These are phyloP conservation scores for Yasuhikotakia modesta DNA, from an alignment of 2,797 vertebrate genomes.

Conservation along the genomic window DNA sequence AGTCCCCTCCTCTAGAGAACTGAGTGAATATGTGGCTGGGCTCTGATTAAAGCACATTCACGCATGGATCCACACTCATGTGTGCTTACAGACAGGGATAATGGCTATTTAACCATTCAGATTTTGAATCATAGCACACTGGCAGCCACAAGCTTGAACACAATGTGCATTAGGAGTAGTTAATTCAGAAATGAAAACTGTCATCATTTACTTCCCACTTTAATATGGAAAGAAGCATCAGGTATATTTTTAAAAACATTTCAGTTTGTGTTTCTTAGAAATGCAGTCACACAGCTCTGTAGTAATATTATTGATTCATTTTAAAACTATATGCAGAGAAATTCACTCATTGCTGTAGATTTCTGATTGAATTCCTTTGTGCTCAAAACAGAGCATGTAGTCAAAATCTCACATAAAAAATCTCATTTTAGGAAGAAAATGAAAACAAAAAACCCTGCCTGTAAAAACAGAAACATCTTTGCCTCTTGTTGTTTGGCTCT, in stretches of 20 bases:
- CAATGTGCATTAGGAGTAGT: neutral
- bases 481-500: constrained; percentile 74
- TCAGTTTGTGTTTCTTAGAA: neutral
- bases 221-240: neutral
- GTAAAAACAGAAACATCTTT: constrained; percentile 68
- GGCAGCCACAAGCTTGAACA: constrained; percentile 32
- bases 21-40: constrained; percentile 52
- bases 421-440: constrained; percentile 7
- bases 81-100: constrained; percentile 58
- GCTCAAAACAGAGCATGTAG: no score
- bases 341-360: neutral
- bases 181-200: neutral
- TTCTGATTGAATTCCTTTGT: neutral
- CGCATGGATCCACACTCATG: constrained; percentile 46
- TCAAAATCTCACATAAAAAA: neutral
- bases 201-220: neutral
- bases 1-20: constrained; percentile 67
- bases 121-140: constrained; percentile 59
- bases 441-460: constrained; percentile 51
- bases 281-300: neutral
- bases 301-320: no score
- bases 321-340: neutral
- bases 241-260: neutral
- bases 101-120: constrained; percentile 59
- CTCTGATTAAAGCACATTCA: constrained; percentile 60